A percentile compares a stretch with the other conserved stretches of the same genome.
These are phyloP conservation scores for Chesias legatella DNA, from an alignment of 2,888 invertebrate genomes.

Conservation along the genomic window DNA sequence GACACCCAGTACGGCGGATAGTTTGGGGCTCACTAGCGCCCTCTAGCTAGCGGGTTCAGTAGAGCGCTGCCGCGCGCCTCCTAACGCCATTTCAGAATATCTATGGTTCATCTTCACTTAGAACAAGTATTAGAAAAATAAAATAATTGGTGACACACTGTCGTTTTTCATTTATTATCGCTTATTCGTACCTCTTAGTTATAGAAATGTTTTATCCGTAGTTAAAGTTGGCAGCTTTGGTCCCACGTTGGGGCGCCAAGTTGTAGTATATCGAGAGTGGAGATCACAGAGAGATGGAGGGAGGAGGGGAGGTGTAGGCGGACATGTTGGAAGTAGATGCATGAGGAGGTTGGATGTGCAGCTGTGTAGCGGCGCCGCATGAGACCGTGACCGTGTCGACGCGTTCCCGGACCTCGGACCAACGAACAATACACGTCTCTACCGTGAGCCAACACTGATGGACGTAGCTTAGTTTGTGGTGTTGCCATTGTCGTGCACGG, in stretches of 20 bases:
- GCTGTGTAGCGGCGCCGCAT: constrained; percentile 63
- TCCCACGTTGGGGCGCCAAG: constrained; percentile 57
- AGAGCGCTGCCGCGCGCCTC: constrained; percentile 70
- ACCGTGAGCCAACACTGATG: constrained; percentile 50
- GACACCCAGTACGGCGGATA: constrained; percentile 37
- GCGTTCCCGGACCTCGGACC: constrained; percentile 34
- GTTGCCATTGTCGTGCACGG: too few relatives aligned
- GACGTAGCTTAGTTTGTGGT: constrained; percentile 5
- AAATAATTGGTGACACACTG: constrained; percentile 72
- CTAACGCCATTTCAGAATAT: constrained; percentile 60
- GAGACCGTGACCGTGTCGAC: constrained; percentile 44
- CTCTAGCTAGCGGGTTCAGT: constrained; percentile 58
- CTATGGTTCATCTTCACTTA: constrained; percentile 77
- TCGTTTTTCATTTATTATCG: constrained; percentile 78
- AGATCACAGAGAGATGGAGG: too few relatives aligned
- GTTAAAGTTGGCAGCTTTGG: constrained; percentile 64
- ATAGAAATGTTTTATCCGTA: constrained; percentile 48
- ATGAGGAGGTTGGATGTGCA: constrained; percentile 55
- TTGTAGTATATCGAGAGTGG: constrained; percentile 21
- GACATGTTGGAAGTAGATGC: constrained; percentile 59
- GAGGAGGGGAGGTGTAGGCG: constrained; percentile 33
- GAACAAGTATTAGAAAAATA: constrained; percentile 69
- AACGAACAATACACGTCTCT: constrained; percentile 39
- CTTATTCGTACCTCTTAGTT: constrained; percentile 64
- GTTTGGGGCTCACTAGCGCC: constrained; percentile 49